These are phyloP conservation scores for Mythimna impura DNA, from an alignment of 2,888 invertebrate genomes.

Conservation along the genomic window DNA sequence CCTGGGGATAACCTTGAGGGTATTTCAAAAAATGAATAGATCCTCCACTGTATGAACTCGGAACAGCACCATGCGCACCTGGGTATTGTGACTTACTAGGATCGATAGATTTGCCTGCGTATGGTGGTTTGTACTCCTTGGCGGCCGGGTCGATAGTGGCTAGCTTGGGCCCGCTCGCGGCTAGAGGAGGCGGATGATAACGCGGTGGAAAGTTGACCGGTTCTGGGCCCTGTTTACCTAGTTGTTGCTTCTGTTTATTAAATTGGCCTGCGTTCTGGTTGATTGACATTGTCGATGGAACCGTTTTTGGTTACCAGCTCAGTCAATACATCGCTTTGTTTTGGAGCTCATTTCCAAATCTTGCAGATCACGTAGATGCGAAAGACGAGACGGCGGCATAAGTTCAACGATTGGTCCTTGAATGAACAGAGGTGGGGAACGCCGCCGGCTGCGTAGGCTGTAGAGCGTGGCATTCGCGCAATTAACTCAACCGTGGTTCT, in stretches of 20 bases:
- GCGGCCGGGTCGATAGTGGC: constrained; percentile 90
- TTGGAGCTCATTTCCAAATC: constrained; percentile 80
- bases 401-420: constrained; percentile 89
- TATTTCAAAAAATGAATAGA: constrained; percentile 81
- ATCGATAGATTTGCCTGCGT: constrained; percentile 81
- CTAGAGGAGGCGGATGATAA: constrained; percentile 94
- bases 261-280: constrained; percentile 87
- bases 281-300: constrained; percentile 87
- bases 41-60: constrained; percentile 80
- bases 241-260: constrained; percentile 88
- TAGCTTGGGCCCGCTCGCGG: constrained; percentile 91
- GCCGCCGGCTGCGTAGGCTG: constrained; percentile 88
- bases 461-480: constrained; percentile 89
- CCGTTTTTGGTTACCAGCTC: constrained; percentile 77
- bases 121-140: constrained; percentile 86
- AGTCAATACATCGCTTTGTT: constrained; percentile 75
- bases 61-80: constrained; percentile 72
- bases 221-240: constrained; percentile 89
- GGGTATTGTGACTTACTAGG: constrained; percentile 83
- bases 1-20: constrained; percentile 82
- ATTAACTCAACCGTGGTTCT: constrained; percentile 75
- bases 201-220: constrained; percentile 92
- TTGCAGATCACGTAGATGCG: constrained; percentile 75
- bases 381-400: constrained; percentile 81
- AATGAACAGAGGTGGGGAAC: constrained; percentile 87